Percentiles rank a stretch among this genome's conserved stretches.
Conservation (phyloP, 2,113 vertebrate genomes). For the Gracilinanus agilis region DNA sequence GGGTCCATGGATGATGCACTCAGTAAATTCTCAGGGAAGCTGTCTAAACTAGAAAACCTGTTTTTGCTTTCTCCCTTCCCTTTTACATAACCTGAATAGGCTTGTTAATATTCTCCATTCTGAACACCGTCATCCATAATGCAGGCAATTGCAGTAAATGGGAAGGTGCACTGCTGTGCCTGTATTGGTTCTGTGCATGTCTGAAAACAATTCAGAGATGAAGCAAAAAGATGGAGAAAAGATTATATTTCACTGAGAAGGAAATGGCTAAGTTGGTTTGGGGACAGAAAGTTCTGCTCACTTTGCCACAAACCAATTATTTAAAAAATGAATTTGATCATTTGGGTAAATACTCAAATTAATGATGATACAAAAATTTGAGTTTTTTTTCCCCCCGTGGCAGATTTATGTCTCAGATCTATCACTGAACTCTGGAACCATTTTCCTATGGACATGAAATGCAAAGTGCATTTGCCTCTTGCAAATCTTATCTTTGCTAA, state of each 20-base stretch:
- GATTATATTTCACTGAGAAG: background rate
- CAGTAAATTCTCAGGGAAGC: conserved; percentile 42
- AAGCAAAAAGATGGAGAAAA: conserved; percentile 5
- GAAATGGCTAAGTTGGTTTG: background rate
- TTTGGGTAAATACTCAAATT: background rate
- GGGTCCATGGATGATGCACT: background rate
- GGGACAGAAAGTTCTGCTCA: conserved; percentile 12
- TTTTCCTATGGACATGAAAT: conserved; percentile 70
- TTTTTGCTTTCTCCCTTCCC: background rate
- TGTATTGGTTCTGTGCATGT: background rate
- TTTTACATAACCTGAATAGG: conserved; percentile 24
- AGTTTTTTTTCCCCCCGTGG: conserved; percentile 69
- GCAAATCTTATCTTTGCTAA: conserved; percentile 60
- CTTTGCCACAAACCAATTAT: conserved; percentile 23
- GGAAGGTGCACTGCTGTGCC: background rate
- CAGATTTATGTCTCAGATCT: conserved; percentile 73
- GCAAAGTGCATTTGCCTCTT: conserved; percentile 76
- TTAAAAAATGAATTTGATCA: conserved; percentile 16
- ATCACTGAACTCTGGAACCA: conserved; percentile 70
- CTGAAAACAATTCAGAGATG: conserved; percentile 12
- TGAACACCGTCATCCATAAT: conserved; percentile 22
- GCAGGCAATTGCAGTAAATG: conserved; percentile 5
- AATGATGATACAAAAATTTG: conserved; percentile 65
- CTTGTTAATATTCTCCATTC: conserved; percentile 26
- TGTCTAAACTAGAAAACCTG: background rate